phyloP scores from a whole-genome alignment of 2,113 vertebrate species.

The Saimiri boliviensis region DNA sequence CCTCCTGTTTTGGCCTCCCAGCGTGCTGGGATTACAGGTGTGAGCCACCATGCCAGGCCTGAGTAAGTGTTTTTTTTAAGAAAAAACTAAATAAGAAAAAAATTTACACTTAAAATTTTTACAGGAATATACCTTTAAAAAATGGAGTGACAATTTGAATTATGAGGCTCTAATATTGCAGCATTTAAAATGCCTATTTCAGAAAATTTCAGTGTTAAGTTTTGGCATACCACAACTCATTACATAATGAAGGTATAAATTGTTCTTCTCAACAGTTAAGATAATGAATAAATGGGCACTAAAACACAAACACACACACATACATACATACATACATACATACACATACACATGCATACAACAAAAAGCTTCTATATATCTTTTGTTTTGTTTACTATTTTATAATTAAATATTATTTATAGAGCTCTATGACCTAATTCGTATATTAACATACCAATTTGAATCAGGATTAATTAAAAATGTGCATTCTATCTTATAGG shows the following conservation, averaged over 20 bases:
- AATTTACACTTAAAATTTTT: background rate
- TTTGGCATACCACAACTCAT: background rate
- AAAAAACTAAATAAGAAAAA: background rate
- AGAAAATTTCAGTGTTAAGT: background rate
- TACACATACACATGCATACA: background rate
- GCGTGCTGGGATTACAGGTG: too few species aligned
- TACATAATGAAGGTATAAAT: background rate
- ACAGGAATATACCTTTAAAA: background rate
- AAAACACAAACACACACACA: background rate
- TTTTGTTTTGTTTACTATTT: background rate
- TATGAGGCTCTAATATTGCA: background rate
- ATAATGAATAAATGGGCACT: background rate
- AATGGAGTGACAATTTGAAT: background rate
- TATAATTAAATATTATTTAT: background rate
- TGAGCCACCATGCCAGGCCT: too few species aligned
- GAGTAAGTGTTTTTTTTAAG: background rate
- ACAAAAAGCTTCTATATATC: background rate
- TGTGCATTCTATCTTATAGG: background rate
- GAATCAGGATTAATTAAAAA: background rate
- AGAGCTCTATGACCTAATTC: background rate
- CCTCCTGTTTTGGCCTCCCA: too few species aligned
- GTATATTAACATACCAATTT: background rate
- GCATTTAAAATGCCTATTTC: background rate
- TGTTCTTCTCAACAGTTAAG: background rate
- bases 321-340: background rate